These are phyloP conservation scores for Tribolium madens DNA, from an alignment of 1,140 invertebrate genomes.

Conservation along the genomic window DNA sequence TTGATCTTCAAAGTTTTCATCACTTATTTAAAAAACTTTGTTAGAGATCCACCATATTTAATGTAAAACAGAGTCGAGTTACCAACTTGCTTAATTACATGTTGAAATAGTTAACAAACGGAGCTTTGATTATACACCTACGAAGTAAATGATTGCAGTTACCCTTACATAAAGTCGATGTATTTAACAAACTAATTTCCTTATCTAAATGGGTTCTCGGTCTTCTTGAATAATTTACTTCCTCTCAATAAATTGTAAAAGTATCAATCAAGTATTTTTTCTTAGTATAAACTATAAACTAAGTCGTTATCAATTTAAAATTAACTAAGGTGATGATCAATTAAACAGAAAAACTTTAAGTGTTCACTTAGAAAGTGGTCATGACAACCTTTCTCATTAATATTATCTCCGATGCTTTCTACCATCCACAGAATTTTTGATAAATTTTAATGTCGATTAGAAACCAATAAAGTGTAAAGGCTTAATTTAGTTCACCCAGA, in stretches of 20 bases:
- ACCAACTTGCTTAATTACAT: constrained; percentile 37
- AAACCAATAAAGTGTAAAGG: constrained; percentile 28
- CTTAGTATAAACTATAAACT: not conserved
- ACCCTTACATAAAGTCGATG: constrained; percentile 37
- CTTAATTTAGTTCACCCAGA: constrained; percentile 16
- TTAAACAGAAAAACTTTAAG: constrained; percentile 23
- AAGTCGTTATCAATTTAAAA: constrained; percentile 1
- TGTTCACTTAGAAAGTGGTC: constrained; percentile 17
- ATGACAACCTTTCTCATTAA: constrained; percentile 6
- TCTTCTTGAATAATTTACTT: constrained; percentile 37
- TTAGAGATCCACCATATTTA: constrained; percentile 7
- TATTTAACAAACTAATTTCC: constrained; percentile 39
- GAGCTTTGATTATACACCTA: constrained; percentile 38
- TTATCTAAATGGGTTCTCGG: constrained; percentile 35
- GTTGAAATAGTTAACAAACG: constrained; percentile 37
- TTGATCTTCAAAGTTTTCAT: not conserved
- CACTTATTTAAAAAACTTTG: constrained; percentile 15
- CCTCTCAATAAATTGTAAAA: constrained; percentile 17
- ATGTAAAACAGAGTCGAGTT: constrained; percentile 22
- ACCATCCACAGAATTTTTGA: constrained; percentile 5
- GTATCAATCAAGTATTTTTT: constrained; percentile 17
- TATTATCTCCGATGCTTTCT: constrained; percentile 7
- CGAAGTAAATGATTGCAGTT: constrained; percentile 38
- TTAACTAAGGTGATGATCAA: constrained; percentile 14
- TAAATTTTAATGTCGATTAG: constrained; percentile 34